These are phyloP conservation scores for Neogale vison DNA, from an alignment of 2,113 vertebrate genomes.

Conservation along the genomic window DNA sequence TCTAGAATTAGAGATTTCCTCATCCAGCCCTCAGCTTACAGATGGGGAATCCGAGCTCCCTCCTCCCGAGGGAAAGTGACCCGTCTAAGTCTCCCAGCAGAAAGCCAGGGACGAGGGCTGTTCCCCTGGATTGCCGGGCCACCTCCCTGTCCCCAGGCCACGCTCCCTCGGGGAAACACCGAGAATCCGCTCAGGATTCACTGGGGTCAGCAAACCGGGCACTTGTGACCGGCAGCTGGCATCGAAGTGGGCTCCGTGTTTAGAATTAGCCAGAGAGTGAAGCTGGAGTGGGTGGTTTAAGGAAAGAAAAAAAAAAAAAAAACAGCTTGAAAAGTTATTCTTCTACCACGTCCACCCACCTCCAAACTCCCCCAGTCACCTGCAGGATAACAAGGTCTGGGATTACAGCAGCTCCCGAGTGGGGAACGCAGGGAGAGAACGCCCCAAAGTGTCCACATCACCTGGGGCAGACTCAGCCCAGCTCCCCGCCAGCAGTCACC, in stretches of 20 bases:
- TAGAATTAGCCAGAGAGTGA: conserved; percentile 15
- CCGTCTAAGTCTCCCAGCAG: background rate
- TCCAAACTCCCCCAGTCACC: background rate
- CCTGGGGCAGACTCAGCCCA: background rate
- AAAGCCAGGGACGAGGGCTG: rapidly evolving
- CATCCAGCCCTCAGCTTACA: background rate
- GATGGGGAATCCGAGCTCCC: background rate
- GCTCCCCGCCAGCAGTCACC: background rate
- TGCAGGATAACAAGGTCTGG: background rate
- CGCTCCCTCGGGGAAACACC: background rate
- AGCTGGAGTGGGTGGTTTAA: background rate
- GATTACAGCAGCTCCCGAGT: background rate
- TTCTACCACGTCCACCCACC: conserved; percentile 9
- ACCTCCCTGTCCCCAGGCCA: background rate
- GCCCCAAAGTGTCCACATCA: rapidly evolving
- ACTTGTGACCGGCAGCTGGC: background rate
- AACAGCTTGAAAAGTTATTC: background rate
- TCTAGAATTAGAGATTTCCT: background rate
- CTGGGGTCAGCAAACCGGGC: background rate
- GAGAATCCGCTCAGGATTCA: rapidly evolving
- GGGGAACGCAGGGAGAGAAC: rapidly evolving
- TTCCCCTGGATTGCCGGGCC: background rate
- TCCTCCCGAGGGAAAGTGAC: background rate
- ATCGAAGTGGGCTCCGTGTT: background rate
- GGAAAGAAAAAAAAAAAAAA: background rate